Evolutionary conservation across 2,888 invertebrate species (phyloP), one percentile per base, ranked within the genome.

Genomic region (Pristionchus fissidentatus): DNA sequence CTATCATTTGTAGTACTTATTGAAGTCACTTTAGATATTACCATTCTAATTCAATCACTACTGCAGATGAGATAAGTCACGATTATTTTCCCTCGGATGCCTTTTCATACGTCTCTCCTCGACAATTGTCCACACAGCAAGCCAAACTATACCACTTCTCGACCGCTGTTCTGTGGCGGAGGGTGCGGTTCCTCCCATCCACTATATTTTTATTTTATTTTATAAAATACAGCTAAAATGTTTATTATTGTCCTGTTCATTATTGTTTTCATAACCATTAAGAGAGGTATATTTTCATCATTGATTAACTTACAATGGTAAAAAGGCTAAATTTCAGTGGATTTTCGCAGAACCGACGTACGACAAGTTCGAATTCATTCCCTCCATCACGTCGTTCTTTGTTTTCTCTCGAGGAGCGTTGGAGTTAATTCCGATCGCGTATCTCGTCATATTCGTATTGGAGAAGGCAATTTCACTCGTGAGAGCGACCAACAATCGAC

Each of bases 391-490:
- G 1, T 70, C 43, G 41, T 70, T 41, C 7, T 70, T 70, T 26
- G 70, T 70, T 2, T 70, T 70, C 43, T 26, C 70, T 10, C n/a
- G 8, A 1, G 22, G 43, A n/a, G 70, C 43, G 3, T 41, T 70
- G 0, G 7, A 41, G 26, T 41, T 15, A 22, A 70, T 70, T n/a
- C 3, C 43, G n/a, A 8, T 70, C n/a, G 70, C 70, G n/a, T 26
- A 41, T 15, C n/a, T 70, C 8, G 0, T 70, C 3, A 70, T 7
- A 26, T n/a, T 19, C 3, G 3, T 70, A 26, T 41, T 70, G n/a
- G 70, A 70, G 43, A 70, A 70, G 19, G 70, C 41, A n/a, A 70
- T 70, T n/a, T 7, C n/a, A 70, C 43, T n/a, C n/a, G n/a, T n/a
- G n/a, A n/a, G n/a, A n/a, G n/a, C n/a, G n/a, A n/a, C n/a, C n/a